These are phyloP conservation scores for Aricia artaxerxes DNA, from an alignment of 2,888 invertebrate species.

Conservation along the genomic window DNA sequence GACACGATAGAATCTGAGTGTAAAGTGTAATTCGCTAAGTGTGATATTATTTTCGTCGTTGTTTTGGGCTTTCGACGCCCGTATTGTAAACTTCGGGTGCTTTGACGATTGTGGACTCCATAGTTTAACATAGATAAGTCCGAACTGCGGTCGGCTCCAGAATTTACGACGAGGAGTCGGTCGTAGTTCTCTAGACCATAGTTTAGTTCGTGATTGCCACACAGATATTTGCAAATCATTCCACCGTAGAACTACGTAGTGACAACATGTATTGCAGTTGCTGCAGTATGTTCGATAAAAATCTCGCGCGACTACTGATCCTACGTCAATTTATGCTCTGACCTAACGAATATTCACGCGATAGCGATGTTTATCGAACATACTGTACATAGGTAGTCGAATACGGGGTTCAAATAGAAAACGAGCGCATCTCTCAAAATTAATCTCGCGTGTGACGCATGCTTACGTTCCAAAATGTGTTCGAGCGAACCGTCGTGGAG, in stretches of 20 bases:
- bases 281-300: constrained; percentile 72
- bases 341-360: neutral
- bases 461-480: constrained; percentile 32
- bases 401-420: constrained; percentile 42
- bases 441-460: neutral
- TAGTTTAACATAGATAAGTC: constrained; percentile 71
- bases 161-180: constrained; percentile 50
- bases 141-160: constrained; percentile 42
- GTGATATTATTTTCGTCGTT: constrained; percentile 78
- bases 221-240: constrained; percentile 62
- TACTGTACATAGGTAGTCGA: constrained; percentile 64
- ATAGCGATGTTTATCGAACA: constrained; percentile 60
- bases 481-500: constrained; percentile 29
- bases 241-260: constrained; percentile 50
- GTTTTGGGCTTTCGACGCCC: constrained; percentile 76
- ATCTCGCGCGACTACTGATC: neutral
- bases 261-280: constrained; percentile 52
- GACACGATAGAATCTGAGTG: constrained; percentile 64
- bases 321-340: neutral
- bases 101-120: constrained; percentile 79
- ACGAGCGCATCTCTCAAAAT: constrained; percentile 1
- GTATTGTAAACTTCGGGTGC: constrained; percentile 78
- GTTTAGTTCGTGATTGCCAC: constrained; percentile 67
- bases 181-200: constrained; percentile 69
- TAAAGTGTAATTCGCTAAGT: constrained; percentile 73